Base-by-base conservation (phyloP, 2,113 vertebrate species). In the Sylvia atricapilla region DNA sequence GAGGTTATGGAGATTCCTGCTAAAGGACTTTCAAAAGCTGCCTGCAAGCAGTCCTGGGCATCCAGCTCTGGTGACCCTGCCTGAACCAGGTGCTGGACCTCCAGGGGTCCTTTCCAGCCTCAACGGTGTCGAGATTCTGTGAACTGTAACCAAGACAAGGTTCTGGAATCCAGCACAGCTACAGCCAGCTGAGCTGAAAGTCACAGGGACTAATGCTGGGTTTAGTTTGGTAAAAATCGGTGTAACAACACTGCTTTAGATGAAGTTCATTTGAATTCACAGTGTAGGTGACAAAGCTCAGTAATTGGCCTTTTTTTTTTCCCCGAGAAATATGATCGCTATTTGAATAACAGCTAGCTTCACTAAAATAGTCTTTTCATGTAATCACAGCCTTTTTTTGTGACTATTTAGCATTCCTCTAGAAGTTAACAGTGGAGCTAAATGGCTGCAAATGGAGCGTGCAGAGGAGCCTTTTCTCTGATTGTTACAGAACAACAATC, bases 321-420 rank as follows among this genome's bases (percentile, higher is more conserved):
- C 11, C 53, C 41, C 10, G 7, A 58, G 41, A 96, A 95, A 94
- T 70, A 86, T 5, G 20, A 85, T 87, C 59, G 90, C 63, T 90
- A 31, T 83, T 70, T 94, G 84, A 97, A 86, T 77, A 94, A 87
- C 63, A 94, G 89, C 68, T 83, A 94, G 91, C 90, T 85, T 85
- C 82, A 52, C 75, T 80, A 80, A 94, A 95, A 93, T 85, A 87
- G 63, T 74, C 75, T 83, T 94, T 90, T 88, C 67, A 85, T 80
- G 67, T 28, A 95, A 94, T 95, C 93, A 89, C 59, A 87, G 68
- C 19, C 85, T 95, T 87, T 87, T 94, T 87, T 94, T 95, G 82
- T 80, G 78, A 47, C 89, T 94, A 44, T 88, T 97, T 97, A 91
- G 78, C 75, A 88, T 91, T 88, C 59, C 56, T 21, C 50, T 95